Base-by-base conservation (phyloP, 2,888 invertebrate species). In the Diaperis boleti region DNA sequence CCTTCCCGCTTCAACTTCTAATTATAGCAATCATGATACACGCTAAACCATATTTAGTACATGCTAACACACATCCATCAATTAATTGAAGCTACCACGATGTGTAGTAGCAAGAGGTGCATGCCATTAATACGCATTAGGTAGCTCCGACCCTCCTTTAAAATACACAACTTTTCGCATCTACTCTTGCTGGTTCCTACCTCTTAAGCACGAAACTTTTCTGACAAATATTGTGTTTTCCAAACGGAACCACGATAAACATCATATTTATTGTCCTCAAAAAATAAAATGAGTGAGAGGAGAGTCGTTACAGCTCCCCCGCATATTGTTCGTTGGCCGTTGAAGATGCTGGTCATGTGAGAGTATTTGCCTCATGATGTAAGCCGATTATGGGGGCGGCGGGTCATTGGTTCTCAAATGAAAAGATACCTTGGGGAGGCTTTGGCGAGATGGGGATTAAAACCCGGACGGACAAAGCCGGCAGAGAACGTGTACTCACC, bases 181-280 rank as follows among this genome's bases (percentile, higher is more conserved):
- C 20, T 11, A 17, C 50, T 17, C 55, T 47, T 37, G 15, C 45
- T 33, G 35, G 26, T 64, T 66, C 62, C 66, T 61, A 39, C 52
- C 59, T 55, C 66, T 66, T 64, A 59, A 66, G 59, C 66, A 66
- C 59, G 61, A 64, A 66, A 66, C 66, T 66, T 66, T 61, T 17
- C 59, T 39, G 66, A 66, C 64, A 66, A 66, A 66, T 64, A 64
- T n/a, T 56, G 54, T 64, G 56, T 62, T 62, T 56, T 52, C 29
- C 22, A 39, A 37, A 56, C 52, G 39, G 22, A 33, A 41, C 54
- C 45, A 39, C 45, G 39, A 62, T 62, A 62, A 54, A 62, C 55
- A 62, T 62, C 45, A 33, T 45, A 60, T 60, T 60, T 54, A 60
- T 60, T 42, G 60, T 44, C 44, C 35, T 44, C 20, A 44, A 56